Conservation (phyloP, 2,888 invertebrate genomes). For the Microchrysa polita region DNA sequence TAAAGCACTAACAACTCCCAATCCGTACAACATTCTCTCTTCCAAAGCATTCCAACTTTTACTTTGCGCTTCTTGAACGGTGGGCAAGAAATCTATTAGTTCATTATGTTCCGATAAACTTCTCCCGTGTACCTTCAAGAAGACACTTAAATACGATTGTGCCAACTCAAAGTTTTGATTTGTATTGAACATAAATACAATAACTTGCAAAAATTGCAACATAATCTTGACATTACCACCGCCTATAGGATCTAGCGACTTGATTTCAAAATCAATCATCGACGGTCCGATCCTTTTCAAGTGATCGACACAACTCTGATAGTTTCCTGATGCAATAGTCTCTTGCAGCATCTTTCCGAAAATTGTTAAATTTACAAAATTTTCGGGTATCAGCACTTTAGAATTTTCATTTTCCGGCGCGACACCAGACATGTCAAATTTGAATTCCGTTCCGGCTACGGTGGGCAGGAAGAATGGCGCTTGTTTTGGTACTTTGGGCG, state of each 20-base stretch:
- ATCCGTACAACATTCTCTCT: constrained; percentile 75
- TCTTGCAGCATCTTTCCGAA: constrained; percentile 74
- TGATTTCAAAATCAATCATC: constrained; percentile 87
- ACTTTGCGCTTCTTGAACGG: constrained; percentile 69
- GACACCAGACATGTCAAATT: constrained; percentile 75
- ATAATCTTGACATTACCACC: constrained; percentile 78
- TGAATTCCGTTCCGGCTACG: constrained; percentile 80
- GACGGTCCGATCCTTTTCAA: constrained; percentile 76
- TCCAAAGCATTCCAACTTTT: constrained; percentile 75
- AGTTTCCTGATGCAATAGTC: constrained; percentile 66
- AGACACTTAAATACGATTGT: constrained; percentile 88
- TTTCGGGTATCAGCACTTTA: constrained; percentile 69
- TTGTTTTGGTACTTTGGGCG: constrained; percentile 82
- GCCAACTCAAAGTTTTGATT: constrained; percentile 89
- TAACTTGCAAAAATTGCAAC: constrained; percentile 79
- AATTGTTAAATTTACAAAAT: constrained; percentile 72
- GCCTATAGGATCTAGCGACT: constrained; percentile 77
- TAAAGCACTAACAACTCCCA: constrained; percentile 79
- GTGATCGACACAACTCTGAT: constrained; percentile 68
- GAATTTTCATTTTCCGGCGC: constrained; percentile 62
- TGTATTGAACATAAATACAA: constrained; percentile 75
- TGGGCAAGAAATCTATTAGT: constrained; percentile 68
- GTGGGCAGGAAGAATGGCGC: constrained; percentile 98
- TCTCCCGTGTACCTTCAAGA: constrained; percentile 82
- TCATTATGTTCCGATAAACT: constrained; percentile 68